A percentile compares a stretch with the other conserved stretches of the same genome.
Conservation (phyloP, 1,140 invertebrate genomes). For the Rhopalosiphum padi region DNA sequence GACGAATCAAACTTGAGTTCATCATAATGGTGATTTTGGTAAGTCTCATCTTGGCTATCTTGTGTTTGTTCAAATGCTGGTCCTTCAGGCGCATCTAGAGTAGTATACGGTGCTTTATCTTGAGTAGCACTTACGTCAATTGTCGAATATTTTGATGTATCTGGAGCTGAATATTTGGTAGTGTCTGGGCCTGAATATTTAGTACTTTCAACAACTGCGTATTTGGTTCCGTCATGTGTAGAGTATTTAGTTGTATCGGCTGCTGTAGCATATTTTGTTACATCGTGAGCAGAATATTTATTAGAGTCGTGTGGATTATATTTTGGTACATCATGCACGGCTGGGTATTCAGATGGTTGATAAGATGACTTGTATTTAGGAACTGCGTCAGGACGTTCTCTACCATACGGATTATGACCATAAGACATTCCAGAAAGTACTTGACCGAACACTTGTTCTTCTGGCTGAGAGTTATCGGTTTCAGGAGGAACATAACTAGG, state of each 20-base stretch:
- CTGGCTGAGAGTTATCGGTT: constrained; percentile 67
- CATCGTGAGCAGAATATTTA: constrained; percentile 25
- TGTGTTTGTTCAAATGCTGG: constrained; percentile 35
- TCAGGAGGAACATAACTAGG: constrained; percentile 53
- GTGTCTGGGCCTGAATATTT: constrained; percentile 57
- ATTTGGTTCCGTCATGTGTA: constrained; percentile 58
- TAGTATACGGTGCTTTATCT: constrained; percentile 57
- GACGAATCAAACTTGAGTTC: constrained; percentile 55
- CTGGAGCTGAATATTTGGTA: constrained; percentile 58
- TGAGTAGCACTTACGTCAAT: constrained; percentile 54
- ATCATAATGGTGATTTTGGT: constrained; percentile 58
- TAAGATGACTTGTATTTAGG: constrained; percentile 59
- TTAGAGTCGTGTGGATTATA: background rate
- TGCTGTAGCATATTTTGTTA: constrained; percentile 51
- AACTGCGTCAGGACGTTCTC: constrained; percentile 55
- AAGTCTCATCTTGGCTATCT: constrained; percentile 26
- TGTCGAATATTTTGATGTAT: constrained; percentile 58
- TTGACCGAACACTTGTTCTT: constrained; percentile 77
- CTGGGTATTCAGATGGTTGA: constrained; percentile 56
- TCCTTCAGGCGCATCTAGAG: constrained; percentile 21
- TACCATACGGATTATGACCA: constrained; percentile 59
- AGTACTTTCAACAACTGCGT: constrained; percentile 49
- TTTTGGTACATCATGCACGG: constrained; percentile 55
- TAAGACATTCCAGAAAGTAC: constrained; percentile 69
- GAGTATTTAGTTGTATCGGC: constrained; percentile 58